These are phyloP conservation scores for Oxyura jamaicensis DNA, from an alignment of 2,113 vertebrate species.

Conservation along the genomic window DNA sequence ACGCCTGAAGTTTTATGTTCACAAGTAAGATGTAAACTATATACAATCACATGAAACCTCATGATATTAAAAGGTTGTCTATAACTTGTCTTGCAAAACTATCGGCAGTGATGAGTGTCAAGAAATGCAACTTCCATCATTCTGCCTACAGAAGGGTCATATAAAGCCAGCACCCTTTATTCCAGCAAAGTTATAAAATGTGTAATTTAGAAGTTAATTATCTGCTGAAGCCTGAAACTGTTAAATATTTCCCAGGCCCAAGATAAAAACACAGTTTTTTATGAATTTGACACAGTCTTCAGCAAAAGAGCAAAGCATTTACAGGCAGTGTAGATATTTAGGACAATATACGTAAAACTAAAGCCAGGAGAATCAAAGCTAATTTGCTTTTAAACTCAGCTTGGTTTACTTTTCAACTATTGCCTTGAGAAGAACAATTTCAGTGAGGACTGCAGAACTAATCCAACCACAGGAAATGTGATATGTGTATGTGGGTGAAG, in stretches of 20 bases:
- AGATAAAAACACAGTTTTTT: background rate
- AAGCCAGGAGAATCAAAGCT: conserved; percentile 15
- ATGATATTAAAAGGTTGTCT: background rate
- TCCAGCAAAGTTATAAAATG: background rate
- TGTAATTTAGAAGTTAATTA: background rate
- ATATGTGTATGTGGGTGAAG: background rate
- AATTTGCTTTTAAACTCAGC: conserved; percentile 38
- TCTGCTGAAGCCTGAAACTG: background rate
- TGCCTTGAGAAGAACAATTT: conserved; percentile 10
- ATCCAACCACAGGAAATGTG: background rate
- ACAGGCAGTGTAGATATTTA: background rate
- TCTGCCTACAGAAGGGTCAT: background rate
- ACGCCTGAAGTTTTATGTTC: background rate
- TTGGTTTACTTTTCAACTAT: conserved; percentile 17
- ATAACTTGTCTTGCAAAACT: background rate
- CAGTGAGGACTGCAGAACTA: conserved; percentile 8
- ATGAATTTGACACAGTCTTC: conserved; percentile 5
- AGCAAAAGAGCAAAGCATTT: conserved; percentile 4
- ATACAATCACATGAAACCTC: background rate
- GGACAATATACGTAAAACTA: background rate
- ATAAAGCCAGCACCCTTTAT: background rate
- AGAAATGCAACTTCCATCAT: background rate
- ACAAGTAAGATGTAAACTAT: background rate
- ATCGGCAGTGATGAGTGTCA: background rate
- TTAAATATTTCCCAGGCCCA: background rate